Evolutionary conservation across 92 coral and sea anemone genomes (phyloP).

Genomic region (Epizoanthus rinbou): DNA sequence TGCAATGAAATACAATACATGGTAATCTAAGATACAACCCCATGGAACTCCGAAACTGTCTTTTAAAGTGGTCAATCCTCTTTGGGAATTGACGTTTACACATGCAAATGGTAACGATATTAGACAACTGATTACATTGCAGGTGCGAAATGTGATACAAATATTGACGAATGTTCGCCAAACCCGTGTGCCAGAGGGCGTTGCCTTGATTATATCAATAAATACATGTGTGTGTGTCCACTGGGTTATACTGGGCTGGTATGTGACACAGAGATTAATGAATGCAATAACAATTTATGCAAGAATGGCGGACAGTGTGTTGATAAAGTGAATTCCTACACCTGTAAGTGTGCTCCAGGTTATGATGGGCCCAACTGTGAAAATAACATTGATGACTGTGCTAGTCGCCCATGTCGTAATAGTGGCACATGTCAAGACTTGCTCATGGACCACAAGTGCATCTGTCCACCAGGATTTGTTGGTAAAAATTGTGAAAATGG

Average conservation of each 20-base stretch:
- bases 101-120: no score
- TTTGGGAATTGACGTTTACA: no score
- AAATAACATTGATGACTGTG: slow-evolving; percentile 71
- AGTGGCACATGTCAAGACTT: slow-evolving; percentile 76
- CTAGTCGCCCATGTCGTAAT: slow-evolving; percentile 61
- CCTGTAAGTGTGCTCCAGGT: slow-evolving; percentile 63
- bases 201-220: slow-evolving; percentile 20
- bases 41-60: no score
- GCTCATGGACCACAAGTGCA: slow-evolving; percentile 54
- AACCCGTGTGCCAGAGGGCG: slow-evolving; percentile 8
- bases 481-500: slow-evolving; percentile 70
- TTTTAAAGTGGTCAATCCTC: no score
- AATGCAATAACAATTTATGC: slow-evolving; percentile 66
- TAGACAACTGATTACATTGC: no score
- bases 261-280: slow-evolving; percentile 31
- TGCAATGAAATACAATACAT: no score
- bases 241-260: neutral
- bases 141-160: slow-evolving; percentile 12
- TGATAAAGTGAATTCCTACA: slow-evolving; percentile 53
- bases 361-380: slow-evolving; percentile 75
- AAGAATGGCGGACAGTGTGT: slow-evolving; percentile 78
- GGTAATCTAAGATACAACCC: no score
- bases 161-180: slow-evolving; percentile 23
- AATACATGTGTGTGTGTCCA: neutral
- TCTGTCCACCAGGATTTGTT: slow-evolving; percentile 64